Base-by-base conservation (phyloP, 2,113 vertebrate species). In the Charadrius vociferus region DNA sequence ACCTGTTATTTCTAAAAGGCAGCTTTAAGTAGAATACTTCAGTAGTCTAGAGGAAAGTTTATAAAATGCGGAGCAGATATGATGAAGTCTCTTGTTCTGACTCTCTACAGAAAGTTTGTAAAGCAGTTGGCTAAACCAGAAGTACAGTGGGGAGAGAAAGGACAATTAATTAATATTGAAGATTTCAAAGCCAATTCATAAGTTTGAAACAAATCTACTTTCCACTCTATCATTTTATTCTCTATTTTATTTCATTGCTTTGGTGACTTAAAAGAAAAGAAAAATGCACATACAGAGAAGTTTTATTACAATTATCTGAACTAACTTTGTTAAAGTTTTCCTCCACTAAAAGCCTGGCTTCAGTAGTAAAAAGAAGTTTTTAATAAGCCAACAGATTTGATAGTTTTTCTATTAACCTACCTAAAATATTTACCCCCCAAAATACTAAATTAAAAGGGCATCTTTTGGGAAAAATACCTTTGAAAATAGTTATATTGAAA, bases 271-370 rank as follows among this genome's bases (percentile, higher is more conserved):
- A 47, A 82, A 1, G 1, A 17, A 58, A 73, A 39, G 0, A 12
- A 49, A 50, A 61, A 52, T 11, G 39, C 16, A 1, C 0, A 7
- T 4, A 55, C 8, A 12, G 1, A 34, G 32, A n/a, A 36, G 4
- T 73, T 68, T n/a, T 49, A 39, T 20, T 55, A 37, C n/a, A 34
- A 29, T 63, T 45, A 17, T 41, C 27, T 79, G 32, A 82, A 66
- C 7, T 30, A 75, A 47, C 2, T 50, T 45, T 50, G 3, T 68
- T 30, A 81, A 81, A 61, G 19, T 36, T 50, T 41, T 53, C 41
- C 11, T 84, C 29, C 10, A 43, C 2, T 21, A 63, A 61, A 90
- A 81, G 9, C 4, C 6, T 70, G 6, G 8, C 24, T 83, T 61
- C 32, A n/a, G 9, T 36, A 39, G 2, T 27, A 87, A n/a, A 30